Evolutionary conservation across 2,113 vertebrate genomes (phyloP), one percentile per base, ranked within the genome.

Genomic region (Thomomys bottae): DNA sequence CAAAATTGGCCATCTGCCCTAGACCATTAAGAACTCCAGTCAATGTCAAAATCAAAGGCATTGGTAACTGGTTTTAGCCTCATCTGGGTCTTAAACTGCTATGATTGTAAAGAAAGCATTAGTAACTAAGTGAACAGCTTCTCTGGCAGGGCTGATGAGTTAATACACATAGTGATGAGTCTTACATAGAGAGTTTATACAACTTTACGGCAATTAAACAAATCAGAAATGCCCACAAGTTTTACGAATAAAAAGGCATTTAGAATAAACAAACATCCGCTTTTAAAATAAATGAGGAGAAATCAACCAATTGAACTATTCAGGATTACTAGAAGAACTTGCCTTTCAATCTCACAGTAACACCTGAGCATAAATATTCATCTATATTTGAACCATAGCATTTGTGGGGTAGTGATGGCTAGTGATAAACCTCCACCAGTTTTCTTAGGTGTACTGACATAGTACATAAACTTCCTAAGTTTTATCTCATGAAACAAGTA

Each of bases 221-320:
- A 91, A 67, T 3, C 0, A 84, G 28, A 87, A 30, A 78, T 34
- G 24, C 73, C 70, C 42, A 54, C 49, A 71, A 64, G 70, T 77
- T 91, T 86, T 42, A 77, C 72, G 21, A 92, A 89, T 87, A 72
- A 11, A 45, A n/a, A n/a, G n/a, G n/a, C 36, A 30, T 67, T 49
- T 70, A 70, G 73, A 75, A 64, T 70, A 88, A 86, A 89, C 66
- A 90, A 88, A 73, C 28, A 42, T 42, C 9, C 81, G 14, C 32
- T 59, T 6, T 87, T 34, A 67, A 81, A 94, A 85, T 90, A 78
- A 92, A 78, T 57, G 45, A 40, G 18, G 20, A 91, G 32, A 80
- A 94, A 21, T 76, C 59, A 83, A 88, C 36, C 38, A 59, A 88
- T 42, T 26, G 72, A 89, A 68, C 0, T n/a, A 86, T 28, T 79